Conservation (phyloP, 2,113 vertebrate genomes). For the Uria lomvia region DNA sequence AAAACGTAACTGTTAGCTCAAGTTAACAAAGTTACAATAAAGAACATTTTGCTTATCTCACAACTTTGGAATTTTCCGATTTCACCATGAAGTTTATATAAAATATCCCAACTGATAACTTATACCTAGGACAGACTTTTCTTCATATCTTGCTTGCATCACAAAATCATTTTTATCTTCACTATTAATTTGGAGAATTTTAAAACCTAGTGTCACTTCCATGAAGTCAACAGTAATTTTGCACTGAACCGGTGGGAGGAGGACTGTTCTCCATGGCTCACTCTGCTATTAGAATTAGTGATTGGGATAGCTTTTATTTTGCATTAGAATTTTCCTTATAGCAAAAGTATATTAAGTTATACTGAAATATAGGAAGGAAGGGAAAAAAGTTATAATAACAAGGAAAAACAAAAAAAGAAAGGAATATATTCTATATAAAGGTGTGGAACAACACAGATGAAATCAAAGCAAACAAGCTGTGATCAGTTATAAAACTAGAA, state of each 20-base stretch:
- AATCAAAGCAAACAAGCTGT: background rate
- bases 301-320: background rate
- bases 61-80: background rate
- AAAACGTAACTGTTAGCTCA: background rate
- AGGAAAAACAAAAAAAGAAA: background rate
- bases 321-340: background rate
- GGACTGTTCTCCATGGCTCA: background rate
- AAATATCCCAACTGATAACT: background rate
- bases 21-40: background rate
- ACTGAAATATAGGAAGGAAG: background rate
- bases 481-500: background rate
- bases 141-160: background rate
- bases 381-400: background rate
- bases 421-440: background rate
- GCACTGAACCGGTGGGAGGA: background rate
- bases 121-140: background rate
- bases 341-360: background rate
- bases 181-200: background rate
- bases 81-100: background rate
- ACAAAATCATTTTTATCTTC: background rate
- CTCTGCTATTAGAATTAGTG: background rate
- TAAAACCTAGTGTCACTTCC: background rate
- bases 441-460: background rate
- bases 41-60: background rate
- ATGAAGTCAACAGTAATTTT: background rate